phyloP scores from a whole-genome alignment of 2,113 vertebrate species.

The Calypte anna region DNA sequence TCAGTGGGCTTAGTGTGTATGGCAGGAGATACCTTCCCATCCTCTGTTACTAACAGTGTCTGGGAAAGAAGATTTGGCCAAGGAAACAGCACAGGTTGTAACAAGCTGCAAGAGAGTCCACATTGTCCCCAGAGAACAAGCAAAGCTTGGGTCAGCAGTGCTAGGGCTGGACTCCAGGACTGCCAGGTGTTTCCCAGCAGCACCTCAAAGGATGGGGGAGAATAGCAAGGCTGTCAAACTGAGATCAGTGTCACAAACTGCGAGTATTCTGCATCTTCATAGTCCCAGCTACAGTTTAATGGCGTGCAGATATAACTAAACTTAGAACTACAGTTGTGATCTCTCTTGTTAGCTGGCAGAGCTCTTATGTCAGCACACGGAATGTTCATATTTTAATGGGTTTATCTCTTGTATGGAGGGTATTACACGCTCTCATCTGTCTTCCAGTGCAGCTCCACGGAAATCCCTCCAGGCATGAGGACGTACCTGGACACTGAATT shows the following conservation, averaged over 20 bases:
- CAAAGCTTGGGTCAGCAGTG: background rate
- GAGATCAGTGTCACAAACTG: background rate
- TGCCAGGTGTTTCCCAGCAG: background rate
- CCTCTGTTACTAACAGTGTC: background rate
- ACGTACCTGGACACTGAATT: constrained; percentile 42
- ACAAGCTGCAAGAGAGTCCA: background rate
- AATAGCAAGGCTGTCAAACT: background rate
- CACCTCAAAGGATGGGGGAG: background rate
- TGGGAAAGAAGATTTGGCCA: background rate
- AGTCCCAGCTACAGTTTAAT: background rate
- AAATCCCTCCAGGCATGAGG: constrained; percentile 47
- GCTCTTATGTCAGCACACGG: background rate
- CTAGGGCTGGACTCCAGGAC: background rate
- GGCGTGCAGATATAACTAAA: background rate
- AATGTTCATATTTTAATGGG: constrained; percentile 45
- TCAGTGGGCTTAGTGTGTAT: background rate
- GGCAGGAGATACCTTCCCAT: background rate
- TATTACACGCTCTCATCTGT: constrained; percentile 54
- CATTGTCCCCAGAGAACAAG: background rate
- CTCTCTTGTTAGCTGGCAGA: constrained; percentile 24
- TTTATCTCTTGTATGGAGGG: constrained; percentile 47
- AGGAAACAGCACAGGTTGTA: background rate
- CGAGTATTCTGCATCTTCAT: background rate
- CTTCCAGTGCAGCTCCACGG: background rate
- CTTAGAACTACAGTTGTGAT: background rate